These are phyloP conservation scores for Arrhamphus sclerolepis DNA, from an alignment of 2,797 vertebrate species.

Conservation along the genomic window DNA sequence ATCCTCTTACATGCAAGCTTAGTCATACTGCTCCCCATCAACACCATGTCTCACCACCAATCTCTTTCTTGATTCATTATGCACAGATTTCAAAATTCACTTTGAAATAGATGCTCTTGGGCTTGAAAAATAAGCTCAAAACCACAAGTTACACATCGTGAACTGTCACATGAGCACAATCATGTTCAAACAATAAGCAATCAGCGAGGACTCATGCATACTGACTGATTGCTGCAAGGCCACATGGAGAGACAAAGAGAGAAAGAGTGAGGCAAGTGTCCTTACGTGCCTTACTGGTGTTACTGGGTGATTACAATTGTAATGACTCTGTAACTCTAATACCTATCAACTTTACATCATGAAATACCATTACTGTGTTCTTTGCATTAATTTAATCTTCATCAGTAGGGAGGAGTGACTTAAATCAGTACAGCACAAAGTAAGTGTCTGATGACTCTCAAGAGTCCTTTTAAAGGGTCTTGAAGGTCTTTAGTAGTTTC, in stretches of 20 bases:
- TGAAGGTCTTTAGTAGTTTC: background rate
- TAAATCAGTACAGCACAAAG: conserved; percentile 12
- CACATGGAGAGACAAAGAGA: conserved; percentile 15
- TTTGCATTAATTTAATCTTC: conserved; percentile 14
- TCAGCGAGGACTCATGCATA: conserved; percentile 13
- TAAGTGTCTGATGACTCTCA: background rate
- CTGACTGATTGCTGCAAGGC: conserved; percentile 52
- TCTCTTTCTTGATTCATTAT: conserved; percentile 35
- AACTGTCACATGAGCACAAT: conserved; percentile 4
- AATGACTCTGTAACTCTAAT: conserved; percentile 63
- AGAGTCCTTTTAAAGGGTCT: background rate
- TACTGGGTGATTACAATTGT: conserved; percentile 64
- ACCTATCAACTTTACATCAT: conserved; percentile 63
- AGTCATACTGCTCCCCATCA: conserved; percentile 44
- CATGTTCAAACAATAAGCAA: conserved; percentile 9
- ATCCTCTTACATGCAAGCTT: conserved; percentile 20
- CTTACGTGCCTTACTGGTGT: conserved; percentile 46
- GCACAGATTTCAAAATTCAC: conserved; percentile 10
- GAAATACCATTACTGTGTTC: conserved; percentile 7
- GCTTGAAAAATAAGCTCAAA: background rate
- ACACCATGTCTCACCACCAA: conserved; percentile 35
- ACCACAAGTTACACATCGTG: background rate
- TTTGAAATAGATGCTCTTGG: background rate
- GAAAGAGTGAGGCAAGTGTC: conserved; percentile 9
- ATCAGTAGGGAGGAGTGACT: conserved; percentile 16